phyloP scores from a whole-genome alignment of 2,797 vertebrate species.

The Oceanodroma leucorhoa region DNA sequence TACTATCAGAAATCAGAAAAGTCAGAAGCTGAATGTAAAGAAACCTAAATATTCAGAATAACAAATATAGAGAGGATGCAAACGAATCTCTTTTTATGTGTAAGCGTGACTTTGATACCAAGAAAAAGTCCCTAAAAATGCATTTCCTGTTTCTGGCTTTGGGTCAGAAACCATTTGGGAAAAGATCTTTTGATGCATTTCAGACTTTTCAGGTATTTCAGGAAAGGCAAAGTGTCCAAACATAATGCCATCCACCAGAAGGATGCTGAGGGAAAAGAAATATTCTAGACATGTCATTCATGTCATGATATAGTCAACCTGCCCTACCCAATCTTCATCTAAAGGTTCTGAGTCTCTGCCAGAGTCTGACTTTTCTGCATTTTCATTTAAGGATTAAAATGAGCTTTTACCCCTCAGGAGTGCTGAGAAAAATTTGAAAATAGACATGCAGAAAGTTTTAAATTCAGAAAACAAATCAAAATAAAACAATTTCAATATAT shows the following conservation, averaged over 20 bases:
- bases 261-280: not conserved
- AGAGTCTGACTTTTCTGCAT: not conserved
- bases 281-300: not conserved
- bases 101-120: not conserved
- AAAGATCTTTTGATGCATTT: not conserved
- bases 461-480: not conserved
- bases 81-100: not conserved
- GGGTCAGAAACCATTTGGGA: not conserved
- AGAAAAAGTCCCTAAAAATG: not conserved
- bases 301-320: not conserved
- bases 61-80: not conserved
- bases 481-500: not conserved
- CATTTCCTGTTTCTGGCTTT: not conserved
- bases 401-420: not conserved
- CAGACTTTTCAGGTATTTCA: not conserved
- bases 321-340: not conserved
- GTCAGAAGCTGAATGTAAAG: not conserved
- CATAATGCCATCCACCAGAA: not conserved
- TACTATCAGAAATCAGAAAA: not conserved
- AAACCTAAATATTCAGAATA: not conserved
- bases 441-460: not conserved
- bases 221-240: not conserved
- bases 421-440: not conserved
- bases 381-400: not conserved
- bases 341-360: slow-evolving; percentile 17